These are phyloP conservation scores for Bufo gargarizans DNA, from an alignment of 2,113 vertebrate species.

Conservation along the genomic window DNA sequence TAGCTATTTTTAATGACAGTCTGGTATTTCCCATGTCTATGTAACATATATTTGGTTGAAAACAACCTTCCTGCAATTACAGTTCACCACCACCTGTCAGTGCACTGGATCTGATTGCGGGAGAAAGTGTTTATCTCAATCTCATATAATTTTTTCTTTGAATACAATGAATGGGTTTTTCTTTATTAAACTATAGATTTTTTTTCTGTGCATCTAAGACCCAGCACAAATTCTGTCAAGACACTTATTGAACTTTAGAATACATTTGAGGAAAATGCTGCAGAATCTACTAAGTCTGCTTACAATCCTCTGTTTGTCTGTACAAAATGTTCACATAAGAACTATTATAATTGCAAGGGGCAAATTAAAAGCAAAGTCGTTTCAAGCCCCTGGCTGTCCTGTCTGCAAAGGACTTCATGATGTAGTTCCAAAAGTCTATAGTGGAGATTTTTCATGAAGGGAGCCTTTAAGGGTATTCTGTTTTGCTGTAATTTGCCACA, in stretches of 20 bases:
- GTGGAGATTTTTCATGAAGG: too few species aligned
- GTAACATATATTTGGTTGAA: neutral
- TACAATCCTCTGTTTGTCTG: neutral
- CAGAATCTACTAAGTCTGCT: neutral
- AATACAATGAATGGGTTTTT: slow-evolving; percentile 1
- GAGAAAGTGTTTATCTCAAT: slow-evolving; percentile 36
- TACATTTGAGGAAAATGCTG: neutral
- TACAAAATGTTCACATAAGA: neutral
- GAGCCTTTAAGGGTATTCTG: too few species aligned
- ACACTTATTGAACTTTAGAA: neutral
- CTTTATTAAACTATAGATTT: slow-evolving; percentile 14
- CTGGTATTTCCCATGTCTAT: neutral
- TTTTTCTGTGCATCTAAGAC: neutral
- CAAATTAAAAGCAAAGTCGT: neutral
- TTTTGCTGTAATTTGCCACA: too few species aligned
- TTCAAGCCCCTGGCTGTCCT: neutral
- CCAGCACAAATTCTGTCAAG: neutral
- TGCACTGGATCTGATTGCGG: slow-evolving; percentile 28
- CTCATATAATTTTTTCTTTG: neutral
- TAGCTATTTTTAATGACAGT: neutral
- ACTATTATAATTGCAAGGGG: neutral
- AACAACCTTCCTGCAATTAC: neutral
- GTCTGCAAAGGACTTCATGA: neutral
- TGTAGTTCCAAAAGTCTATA: too few species aligned
- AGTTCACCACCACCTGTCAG: neutral